Conservation (phyloP, 2,797 vertebrate species). For the Platalea minor region DNA sequence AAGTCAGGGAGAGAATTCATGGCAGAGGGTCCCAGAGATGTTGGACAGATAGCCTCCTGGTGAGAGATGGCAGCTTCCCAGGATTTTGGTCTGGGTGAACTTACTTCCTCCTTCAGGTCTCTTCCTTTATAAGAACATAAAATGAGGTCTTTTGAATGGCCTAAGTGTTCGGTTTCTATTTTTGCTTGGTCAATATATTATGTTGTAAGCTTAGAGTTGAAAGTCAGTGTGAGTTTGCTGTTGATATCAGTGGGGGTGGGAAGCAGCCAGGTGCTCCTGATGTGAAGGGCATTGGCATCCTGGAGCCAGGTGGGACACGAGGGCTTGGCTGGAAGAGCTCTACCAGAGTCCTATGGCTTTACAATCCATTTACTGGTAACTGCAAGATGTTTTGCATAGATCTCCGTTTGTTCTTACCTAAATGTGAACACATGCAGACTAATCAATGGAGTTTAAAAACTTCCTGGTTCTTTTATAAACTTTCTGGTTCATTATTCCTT, state of each 20-base stretch:
- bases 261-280: background rate
- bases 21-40: accelerated
- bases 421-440: background rate
- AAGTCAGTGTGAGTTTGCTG: background rate
- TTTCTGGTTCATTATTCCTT: background rate
- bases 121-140: background rate
- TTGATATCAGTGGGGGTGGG: background rate
- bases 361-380: background rate
- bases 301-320: accelerated
- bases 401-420: background rate
- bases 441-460: background rate
- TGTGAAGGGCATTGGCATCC: background rate
- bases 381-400: background rate
- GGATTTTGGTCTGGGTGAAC: background rate
- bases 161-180: background rate
- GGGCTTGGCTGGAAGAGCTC: background rate
- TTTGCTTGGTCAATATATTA: accelerated
- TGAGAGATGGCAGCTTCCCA: background rate
- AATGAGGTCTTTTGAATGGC: background rate
- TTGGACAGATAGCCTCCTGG: background rate
- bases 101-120: background rate
- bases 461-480: background rate
- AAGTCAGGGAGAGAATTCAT: background rate
- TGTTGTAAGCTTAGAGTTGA: background rate
- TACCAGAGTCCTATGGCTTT: background rate